These are phyloP conservation scores for Scolopax mira DNA, from an alignment of 2,113 vertebrate genomes.

Conservation along the genomic window DNA sequence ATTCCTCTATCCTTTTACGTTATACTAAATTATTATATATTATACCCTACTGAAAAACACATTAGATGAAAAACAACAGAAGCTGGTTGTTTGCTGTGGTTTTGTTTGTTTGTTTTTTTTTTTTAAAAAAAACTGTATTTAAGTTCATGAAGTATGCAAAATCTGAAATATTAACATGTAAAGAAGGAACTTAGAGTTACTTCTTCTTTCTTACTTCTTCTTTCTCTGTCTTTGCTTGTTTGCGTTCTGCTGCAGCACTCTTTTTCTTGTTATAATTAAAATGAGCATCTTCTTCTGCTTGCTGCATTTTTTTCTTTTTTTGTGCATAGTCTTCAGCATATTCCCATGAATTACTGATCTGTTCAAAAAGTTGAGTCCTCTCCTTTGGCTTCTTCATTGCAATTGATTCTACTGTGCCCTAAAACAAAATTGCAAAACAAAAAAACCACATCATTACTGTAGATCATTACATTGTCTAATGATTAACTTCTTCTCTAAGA, in stretches of 20 bases:
- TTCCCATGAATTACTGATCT: slow-evolving; percentile 86
- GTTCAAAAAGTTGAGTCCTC: slow-evolving; percentile 89
- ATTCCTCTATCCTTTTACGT: neutral
- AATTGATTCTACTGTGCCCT: slow-evolving; percentile 94
- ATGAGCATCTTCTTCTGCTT: slow-evolving; percentile 87
- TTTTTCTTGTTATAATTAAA: slow-evolving; percentile 92
- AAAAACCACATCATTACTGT: neutral
- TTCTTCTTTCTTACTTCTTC: slow-evolving; percentile 92
- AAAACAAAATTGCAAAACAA: neutral
- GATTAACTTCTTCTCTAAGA: neutral
- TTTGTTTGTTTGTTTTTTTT: neutral
- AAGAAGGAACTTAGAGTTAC: slow-evolving; percentile 56
- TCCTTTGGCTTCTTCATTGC: slow-evolving; percentile 91
- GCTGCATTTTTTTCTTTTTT: slow-evolving; percentile 81
- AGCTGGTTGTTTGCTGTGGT: no score
- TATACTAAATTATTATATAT: neutral
- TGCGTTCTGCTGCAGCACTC: slow-evolving; percentile 82
- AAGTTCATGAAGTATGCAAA: neutral
- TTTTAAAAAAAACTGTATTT: neutral
- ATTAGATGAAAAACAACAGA: neutral
- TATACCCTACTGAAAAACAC: neutral
- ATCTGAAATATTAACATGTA: neutral
- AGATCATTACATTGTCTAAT: neutral
- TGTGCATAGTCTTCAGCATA: slow-evolving; percentile 81
- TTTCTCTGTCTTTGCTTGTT: slow-evolving; percentile 85